Conservation (phyloP, 2,888 invertebrate genomes). For the Xestia xanthographa region DNA sequence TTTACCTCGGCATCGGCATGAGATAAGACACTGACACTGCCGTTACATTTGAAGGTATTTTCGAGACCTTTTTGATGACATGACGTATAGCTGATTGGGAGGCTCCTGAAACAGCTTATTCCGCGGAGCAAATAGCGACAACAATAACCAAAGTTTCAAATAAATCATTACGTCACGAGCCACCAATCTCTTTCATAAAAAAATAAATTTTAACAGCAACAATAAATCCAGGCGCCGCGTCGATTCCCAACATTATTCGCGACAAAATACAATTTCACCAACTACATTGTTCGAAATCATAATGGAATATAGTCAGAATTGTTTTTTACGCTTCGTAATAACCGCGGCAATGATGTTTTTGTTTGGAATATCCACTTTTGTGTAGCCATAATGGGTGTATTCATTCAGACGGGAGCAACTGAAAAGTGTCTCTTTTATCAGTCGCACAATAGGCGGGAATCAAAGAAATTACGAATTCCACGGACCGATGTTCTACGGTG, state of each 20-base stretch:
- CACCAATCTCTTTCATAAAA: conserved; percentile 53
- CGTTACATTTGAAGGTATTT: background rate
- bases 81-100: background rate
- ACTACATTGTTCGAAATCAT: conserved; percentile 83
- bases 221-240: conserved; percentile 68
- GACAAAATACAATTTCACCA: conserved; percentile 78
- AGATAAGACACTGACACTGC: background rate
- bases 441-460: conserved; percentile 87
- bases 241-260: conserved; percentile 75
- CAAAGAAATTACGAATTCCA: conserved; percentile 89
- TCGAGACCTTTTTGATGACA: background rate
- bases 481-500: conserved; percentile 85
- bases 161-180: conserved; percentile 55
- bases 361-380: conserved; percentile 88
- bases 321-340: conserved; percentile 84
- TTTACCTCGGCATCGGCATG: background rate
- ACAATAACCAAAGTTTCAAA: conserved; percentile 45
- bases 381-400: conserved; percentile 88
- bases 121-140: conserved; percentile 7
- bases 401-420: conserved; percentile 86
- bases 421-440: conserved; percentile 90
- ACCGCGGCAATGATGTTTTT: conserved; percentile 85
- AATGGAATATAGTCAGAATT: conserved; percentile 83
- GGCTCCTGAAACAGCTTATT: background rate
- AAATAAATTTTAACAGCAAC: conserved; percentile 57